Conservation (phyloP, 2,113 vertebrate genomes). For the Bubo blakistoni region DNA sequence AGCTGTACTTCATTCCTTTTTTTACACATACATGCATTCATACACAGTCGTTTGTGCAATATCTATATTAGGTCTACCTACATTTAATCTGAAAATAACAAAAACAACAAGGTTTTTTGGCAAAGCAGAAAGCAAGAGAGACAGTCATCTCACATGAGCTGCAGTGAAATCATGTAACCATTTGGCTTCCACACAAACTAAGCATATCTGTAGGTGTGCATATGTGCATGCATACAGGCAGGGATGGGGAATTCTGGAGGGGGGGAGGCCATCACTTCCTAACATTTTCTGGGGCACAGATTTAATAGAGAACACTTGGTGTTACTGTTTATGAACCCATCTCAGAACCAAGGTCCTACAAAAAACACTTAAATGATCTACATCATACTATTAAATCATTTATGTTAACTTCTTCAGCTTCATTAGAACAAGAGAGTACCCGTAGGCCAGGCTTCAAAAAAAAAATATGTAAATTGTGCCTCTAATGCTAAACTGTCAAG, state of each 20-base stretch:
- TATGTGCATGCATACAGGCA: rapidly evolving
- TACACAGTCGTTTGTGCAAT: not conserved
- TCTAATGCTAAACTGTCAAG: not conserved
- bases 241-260: not conserved
- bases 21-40: not conserved
- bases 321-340: not conserved
- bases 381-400: rapidly evolving
- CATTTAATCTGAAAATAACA: not conserved
- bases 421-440: not conserved
- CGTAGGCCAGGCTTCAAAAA: not conserved
- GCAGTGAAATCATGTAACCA: not conserved
- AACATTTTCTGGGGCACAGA: not conserved
- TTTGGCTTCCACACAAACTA: not conserved
- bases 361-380: not conserved
- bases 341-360: not conserved
- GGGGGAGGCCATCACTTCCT: not conserved
- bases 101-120: not conserved
- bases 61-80: not conserved
- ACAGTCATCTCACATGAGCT: not conserved
- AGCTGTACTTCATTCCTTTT: not conserved
- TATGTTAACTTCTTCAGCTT: not conserved
- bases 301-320: not conserved
- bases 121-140: not conserved
- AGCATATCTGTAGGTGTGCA: not conserved
- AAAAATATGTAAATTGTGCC: not conserved